A percentile compares a stretch with the other conserved stretches of the same genome.
Evolutionary conservation across 2,113 vertebrate genomes (phyloP).

Genomic region (human): GRCh38 chr6:100573001-100573500

Average conservation of each 20-base stretch:
- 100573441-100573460: conserved; percentile 30
- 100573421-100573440: background rate
- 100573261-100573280: conserved; percentile 44
- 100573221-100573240: conserved; percentile 40
- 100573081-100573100: background rate
- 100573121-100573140: conserved; percentile 50
- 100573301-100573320: conserved; percentile 5
- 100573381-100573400: conserved; percentile 75
- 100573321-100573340: conserved; percentile 39
- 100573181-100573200: conserved; percentile 55
- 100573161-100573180: conserved; percentile 41
- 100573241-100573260: conserved; percentile 67
- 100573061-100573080: background rate
- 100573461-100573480: conserved; percentile 26
- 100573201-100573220: conserved; percentile 61
- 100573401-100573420: conserved; percentile 39
- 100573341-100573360: conserved; percentile 51
- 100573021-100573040: background rate
- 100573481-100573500: conserved; percentile 34
- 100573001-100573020: background rate
- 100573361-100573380: conserved; percentile 72
- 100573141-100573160: conserved; percentile 63
- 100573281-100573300: conserved; percentile 55
- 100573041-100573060: conserved; percentile 21
- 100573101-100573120: conserved; percentile 37